A percentile compares a stretch with the other conserved stretches of the same genome.
phyloP scores from a whole-genome alignment of 2,797 vertebrate species.

The Leptodactylus fallax region DNA sequence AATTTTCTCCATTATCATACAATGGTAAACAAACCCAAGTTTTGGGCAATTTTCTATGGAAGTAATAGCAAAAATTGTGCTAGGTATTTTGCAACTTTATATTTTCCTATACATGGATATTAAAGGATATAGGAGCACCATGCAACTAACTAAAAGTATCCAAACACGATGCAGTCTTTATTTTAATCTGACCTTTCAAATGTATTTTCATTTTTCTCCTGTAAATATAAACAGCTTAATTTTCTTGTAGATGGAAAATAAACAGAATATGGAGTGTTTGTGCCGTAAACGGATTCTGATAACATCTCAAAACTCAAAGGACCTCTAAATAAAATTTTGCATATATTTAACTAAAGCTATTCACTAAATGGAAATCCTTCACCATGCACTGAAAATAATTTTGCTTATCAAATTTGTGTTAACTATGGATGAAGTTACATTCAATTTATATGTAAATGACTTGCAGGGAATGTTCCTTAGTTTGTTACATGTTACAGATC shows the following conservation, averaged over 20 bases:
- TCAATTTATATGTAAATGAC: constrained; percentile 65
- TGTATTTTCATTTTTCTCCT: background rate
- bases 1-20: too few relatives aligned
- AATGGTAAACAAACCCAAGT: too few relatives aligned
- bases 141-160: background rate
- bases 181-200: constrained; percentile 6
- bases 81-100: too few relatives aligned
- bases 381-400: constrained; percentile 60
- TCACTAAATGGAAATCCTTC: constrained; percentile 62
- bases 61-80: too few relatives aligned
- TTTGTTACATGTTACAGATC: constrained; percentile 64
- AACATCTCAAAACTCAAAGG: constrained; percentile 50
- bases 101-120: too few relatives aligned
- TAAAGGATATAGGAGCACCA: background rate
- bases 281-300: constrained; percentile 43
- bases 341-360: constrained; percentile 60
- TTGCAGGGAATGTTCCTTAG: constrained; percentile 58
- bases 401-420: constrained; percentile 63
- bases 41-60: too few relatives aligned
- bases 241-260: constrained; percentile 41
- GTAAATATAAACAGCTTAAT: constrained; percentile 24
- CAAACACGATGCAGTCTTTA: background rate
- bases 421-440: constrained; percentile 65
- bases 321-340: constrained; percentile 58
- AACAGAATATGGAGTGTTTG: constrained; percentile 45